Evolutionary conservation across 2,113 vertebrate genomes (phyloP).

Genomic region (Amphilophus citrinellus): DNA sequence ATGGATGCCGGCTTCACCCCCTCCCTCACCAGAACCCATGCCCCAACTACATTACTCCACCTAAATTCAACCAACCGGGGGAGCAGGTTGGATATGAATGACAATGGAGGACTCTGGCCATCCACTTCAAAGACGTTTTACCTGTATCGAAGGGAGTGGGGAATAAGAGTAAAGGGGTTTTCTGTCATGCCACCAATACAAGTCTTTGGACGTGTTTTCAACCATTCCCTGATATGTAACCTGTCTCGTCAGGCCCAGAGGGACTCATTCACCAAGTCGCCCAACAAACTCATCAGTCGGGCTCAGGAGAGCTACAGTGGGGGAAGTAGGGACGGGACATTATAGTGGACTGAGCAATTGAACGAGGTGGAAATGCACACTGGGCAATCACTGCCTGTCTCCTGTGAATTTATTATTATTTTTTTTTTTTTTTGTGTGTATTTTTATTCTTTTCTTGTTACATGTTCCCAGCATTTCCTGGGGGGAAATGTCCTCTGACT

Average conservation of each 20-base stretch:
- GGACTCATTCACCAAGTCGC: conserved; percentile 34
- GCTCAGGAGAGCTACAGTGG: conserved; percentile 23
- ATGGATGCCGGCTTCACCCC: conserved; percentile 55
- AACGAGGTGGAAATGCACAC: conserved; percentile 64
- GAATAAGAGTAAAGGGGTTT: conserved; percentile 19
- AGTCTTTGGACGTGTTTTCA: conserved; percentile 46
- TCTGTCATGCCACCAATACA: conserved; percentile 3
- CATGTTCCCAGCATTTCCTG: conserved; percentile 53
- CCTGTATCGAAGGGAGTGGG: conserved; percentile 34
- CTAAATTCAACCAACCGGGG: conserved; percentile 23
- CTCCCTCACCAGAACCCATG: background rate
- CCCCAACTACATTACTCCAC: background rate
- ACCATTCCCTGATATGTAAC: conserved; percentile 46
- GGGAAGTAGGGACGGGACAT: conserved; percentile 39
- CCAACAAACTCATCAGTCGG: conserved; percentile 48
- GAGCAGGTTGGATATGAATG: conserved; percentile 46
- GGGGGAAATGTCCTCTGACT: conserved; percentile 33
- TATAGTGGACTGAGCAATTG: conserved; percentile 60
- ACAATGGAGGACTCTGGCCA: conserved; percentile 56
- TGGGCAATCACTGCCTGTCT: conserved; percentile 68
- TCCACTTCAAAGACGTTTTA: conserved; percentile 51
- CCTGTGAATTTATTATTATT: conserved; percentile 64
- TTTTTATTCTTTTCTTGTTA: conserved; percentile 36
- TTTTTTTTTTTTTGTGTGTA: conserved; percentile 23
- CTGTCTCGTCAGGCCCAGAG: background rate